These are phyloP conservation scores for Nansenia antarctica DNA, from an alignment of 2,113 vertebrate genomes.

Conservation along the genomic window DNA sequence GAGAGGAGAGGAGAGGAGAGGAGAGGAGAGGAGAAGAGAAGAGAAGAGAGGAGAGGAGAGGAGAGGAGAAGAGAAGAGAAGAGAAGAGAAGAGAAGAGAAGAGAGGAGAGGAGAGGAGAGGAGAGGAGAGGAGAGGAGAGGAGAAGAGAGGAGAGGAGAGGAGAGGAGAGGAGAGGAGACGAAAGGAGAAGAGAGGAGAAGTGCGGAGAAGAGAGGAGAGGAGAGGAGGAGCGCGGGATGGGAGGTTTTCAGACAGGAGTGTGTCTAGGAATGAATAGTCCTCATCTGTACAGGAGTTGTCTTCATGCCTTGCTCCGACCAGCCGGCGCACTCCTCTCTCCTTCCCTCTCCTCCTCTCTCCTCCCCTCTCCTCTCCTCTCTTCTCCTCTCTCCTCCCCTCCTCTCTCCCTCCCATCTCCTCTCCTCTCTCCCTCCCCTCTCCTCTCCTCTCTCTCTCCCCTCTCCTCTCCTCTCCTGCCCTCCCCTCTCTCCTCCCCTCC, in stretches of 20 bases:
- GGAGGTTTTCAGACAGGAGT: background rate
- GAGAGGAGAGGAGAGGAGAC: constrained; percentile 34
- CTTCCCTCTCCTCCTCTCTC: background rate
- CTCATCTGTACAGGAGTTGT: too few species aligned
- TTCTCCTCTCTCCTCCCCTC: background rate
- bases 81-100: background rate
- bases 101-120: background rate
- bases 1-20: background rate
- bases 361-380: background rate
- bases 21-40: background rate
- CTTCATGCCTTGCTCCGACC: too few species aligned
- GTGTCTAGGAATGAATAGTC: too few species aligned
- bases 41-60: background rate
- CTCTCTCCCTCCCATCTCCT: too few species aligned
- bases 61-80: background rate
- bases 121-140: background rate
- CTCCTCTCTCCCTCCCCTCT: background rate
- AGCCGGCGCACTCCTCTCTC: constrained; percentile 8
- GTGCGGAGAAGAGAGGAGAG: constrained; percentile 33
- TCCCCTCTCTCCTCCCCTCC: constrained; percentile 34
- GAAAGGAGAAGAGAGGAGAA: constrained; percentile 33
- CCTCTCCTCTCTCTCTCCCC: background rate
- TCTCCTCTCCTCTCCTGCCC: background rate
- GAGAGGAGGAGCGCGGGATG: background rate
- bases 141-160: background rate